Base-by-base conservation (phyloP, 2,888 invertebrate genomes). In the Phragmatobia fuliginosa region DNA sequence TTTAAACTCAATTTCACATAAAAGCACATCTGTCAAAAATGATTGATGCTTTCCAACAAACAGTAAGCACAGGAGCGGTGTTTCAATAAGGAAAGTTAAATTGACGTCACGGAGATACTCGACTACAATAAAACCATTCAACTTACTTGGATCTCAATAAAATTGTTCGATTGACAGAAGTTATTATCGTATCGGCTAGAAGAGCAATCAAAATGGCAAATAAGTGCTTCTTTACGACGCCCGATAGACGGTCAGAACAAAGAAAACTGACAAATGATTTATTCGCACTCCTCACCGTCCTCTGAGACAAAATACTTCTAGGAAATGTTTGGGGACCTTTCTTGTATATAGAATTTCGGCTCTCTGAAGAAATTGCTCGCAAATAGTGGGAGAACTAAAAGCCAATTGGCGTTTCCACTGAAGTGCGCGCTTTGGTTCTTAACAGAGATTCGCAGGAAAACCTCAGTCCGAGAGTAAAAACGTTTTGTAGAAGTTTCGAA, bases 21-120 rank as follows among this genome's bases (percentile, higher is more conserved):
- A 77, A 66, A 67, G 16, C 38, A 45, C 45, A 41, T 66, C 36
- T 65, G 67, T 62, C 58, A 68, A 52, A 16, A 59, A 11, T 36
- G 59, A 32, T 62, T 14, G 33, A 33, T 60, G 66, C 45, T 67
- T 41, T 70, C 59, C 67, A 72, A 75, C 72, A 64, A 70, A 68
- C 61, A n/a, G n/a, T n/a, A n/a, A n/a, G n/a, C n/a, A n/a, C n/a
- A 62, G 32, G 60, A 73, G 68, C 66, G 70, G 67, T 71, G 59
- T 70, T 75, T 59, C 73, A 75, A 79, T 75, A 67, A 72, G 66
- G 77, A 73, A 80, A 77, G 77, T 75, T 72, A 73, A 72, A 77
- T 77, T 75, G 80, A 66, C 70, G 56, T 68, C 71, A 21, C 65
- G 52, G 49, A 61, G 70, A 68, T 45, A 60, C 60, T 62, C 25